Conservation (phyloP, 2,113 vertebrate species). For the Bos javanicus region DNA sequence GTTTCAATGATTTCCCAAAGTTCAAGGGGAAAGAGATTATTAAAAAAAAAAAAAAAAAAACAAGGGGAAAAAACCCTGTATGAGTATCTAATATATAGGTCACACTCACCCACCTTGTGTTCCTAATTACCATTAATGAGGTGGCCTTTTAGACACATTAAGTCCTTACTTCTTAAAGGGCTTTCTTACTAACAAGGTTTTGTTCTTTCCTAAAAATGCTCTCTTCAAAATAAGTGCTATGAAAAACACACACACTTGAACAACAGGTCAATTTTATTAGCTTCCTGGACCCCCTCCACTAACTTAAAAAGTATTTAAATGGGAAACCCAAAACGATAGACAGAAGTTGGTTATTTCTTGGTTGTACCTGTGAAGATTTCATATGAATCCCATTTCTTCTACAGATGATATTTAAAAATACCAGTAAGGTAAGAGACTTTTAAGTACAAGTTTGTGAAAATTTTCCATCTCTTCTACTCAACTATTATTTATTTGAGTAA, state of each 20-base stretch:
- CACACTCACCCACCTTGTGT: not conserved
- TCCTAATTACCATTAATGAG: not conserved
- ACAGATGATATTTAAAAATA: not conserved
- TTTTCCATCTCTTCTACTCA: not conserved
- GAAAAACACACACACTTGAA: not conserved
- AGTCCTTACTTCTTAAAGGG: not conserved
- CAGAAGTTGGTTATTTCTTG: not conserved
- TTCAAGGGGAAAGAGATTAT: not conserved
- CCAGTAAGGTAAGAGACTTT: not conserved
- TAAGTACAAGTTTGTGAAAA: not conserved
- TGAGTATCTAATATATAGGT: not conserved
- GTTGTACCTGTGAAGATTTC: not conserved
- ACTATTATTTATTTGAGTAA: not conserved
- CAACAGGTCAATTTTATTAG: not conserved
- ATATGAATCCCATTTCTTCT: not conserved
- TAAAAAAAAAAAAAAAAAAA: not conserved
- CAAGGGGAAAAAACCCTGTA: not conserved
- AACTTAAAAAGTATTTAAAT: slow-evolving; percentile 19
- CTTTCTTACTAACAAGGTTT: not conserved
- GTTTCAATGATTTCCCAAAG: not conserved
- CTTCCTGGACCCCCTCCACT: not conserved
- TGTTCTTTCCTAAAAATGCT: not conserved
- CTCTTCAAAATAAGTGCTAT: not conserved
- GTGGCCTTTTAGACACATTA: not conserved
- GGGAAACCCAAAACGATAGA: not conserved